A percentile compares a stretch with the other conserved stretches of the same genome.
These are phyloP conservation scores for Drosophila melanosoma DNA, from an alignment of 2,888 invertebrate species.

Conservation along the genomic window DNA sequence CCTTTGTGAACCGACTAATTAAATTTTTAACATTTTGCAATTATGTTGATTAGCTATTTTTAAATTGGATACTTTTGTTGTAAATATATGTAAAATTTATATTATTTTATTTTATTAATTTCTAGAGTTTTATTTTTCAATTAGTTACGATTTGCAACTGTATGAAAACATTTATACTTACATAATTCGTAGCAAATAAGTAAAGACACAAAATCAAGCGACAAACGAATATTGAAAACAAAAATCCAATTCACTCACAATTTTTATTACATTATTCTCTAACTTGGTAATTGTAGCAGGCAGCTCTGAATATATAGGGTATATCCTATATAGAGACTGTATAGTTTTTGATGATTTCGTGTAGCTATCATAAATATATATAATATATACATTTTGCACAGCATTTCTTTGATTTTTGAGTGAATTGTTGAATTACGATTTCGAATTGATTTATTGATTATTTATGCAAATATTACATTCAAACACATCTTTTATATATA, in stretches of 20 bases:
- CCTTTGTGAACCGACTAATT: conserved; percentile 17
- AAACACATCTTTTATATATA: conserved; percentile 82
- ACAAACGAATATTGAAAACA: conserved; percentile 51
- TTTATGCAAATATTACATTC: conserved; percentile 80
- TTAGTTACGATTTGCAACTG: conserved; percentile 32
- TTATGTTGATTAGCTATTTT: conserved; percentile 26
- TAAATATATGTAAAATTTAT: conserved; percentile 34
- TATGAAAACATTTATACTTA: conserved; percentile 33
- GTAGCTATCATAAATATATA: conserved; percentile 21
- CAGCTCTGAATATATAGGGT: neutral
- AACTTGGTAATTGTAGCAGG: conserved; percentile 29
- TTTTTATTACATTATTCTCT: conserved; percentile 10
- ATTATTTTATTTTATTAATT: conserved; percentile 19
- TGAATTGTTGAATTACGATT: conserved; percentile 42
- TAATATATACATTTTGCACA: conserved; percentile 22
- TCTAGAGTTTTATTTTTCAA: neutral
- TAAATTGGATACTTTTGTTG: conserved; percentile 36
- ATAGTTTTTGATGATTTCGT: conserved; percentile 23
- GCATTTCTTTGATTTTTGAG: conserved; percentile 16
- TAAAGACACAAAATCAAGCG: conserved; percentile 62
- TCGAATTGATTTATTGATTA: conserved; percentile 72
- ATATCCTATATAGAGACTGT: conserved; percentile 17
- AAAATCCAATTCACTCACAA: conserved; percentile 70
- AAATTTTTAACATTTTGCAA: conserved; percentile 20
- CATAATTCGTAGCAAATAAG: conserved; percentile 41